phyloP scores from a whole-genome alignment of 2,888 invertebrate genomes.

The Scaptomyza parva region DNA sequence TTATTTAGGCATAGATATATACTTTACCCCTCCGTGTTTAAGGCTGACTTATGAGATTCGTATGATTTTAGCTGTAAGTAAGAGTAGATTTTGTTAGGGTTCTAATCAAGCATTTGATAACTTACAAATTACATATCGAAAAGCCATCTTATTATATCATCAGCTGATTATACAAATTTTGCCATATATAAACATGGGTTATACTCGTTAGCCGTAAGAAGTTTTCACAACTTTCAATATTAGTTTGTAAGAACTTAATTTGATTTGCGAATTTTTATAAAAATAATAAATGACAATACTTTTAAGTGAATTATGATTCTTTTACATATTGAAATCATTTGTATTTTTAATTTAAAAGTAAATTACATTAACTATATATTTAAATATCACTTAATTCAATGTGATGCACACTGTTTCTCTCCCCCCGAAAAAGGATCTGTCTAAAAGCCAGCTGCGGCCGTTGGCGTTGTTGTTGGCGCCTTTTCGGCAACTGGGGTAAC shows the following conservation, averaged over 20 bases:
- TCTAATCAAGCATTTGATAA: slow-evolving; percentile 61
- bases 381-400: slow-evolving; percentile 74
- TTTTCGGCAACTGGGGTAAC: slow-evolving; percentile 86
- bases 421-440: not conserved
- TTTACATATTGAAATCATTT: not conserved
- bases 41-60: slow-evolving; percentile 76
- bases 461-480: slow-evolving; percentile 51
- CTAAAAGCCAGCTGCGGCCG: slow-evolving; percentile 54
- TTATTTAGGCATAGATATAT: slow-evolving; percentile 62
- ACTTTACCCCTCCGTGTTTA: slow-evolving; percentile 47
- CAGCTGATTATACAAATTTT: slow-evolving; percentile 31
- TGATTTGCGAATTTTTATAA: slow-evolving; percentile 41
- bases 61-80: slow-evolving; percentile 42
- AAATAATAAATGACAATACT: slow-evolving; percentile 71
- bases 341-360: slow-evolving; percentile 14
- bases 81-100: slow-evolving; percentile 54
- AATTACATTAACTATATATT: slow-evolving; percentile 27
- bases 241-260: slow-evolving; percentile 45
- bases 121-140: slow-evolving; percentile 29
- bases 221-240: slow-evolving; percentile 52
- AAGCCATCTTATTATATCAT: slow-evolving; percentile 28
- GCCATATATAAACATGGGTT: slow-evolving; percentile 53
- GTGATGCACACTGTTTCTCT: slow-evolving; percentile 67
- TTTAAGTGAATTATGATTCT: slow-evolving; percentile 40
- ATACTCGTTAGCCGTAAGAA: slow-evolving; percentile 37